phyloP scores from a whole-genome alignment of 2,113 vertebrate species.

The Brachyhypopomus gauderio region DNA sequence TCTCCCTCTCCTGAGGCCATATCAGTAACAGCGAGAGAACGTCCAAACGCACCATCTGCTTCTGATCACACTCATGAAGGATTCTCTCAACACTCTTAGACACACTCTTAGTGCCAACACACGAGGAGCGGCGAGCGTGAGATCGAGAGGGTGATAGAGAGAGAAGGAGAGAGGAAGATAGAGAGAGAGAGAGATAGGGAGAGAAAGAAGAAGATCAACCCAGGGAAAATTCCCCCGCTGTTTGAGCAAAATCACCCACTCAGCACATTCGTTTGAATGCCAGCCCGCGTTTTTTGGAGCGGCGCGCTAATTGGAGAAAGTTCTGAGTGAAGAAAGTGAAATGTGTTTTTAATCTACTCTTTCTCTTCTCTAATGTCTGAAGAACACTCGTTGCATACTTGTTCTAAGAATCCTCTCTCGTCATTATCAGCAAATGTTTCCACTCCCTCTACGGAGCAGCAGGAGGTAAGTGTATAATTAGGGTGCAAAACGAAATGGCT shows the following conservation, averaged over 20 bases:
- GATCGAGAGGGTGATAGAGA: neutral
- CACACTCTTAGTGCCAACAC: no score
- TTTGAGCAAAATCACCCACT: conserved; percentile 37
- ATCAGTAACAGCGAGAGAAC: conserved; percentile 24
- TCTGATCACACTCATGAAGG: conserved; percentile 39
- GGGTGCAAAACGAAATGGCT: conserved; percentile 51
- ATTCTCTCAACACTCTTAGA: conserved; percentile 1
- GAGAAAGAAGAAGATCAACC: conserved; percentile 31
- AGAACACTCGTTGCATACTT: conserved; percentile 35
- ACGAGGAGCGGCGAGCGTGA: neutral
- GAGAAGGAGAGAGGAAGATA: neutral
- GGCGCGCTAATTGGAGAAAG: conserved; percentile 49
- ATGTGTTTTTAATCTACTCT: conserved; percentile 49
- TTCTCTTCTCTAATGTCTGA: conserved; percentile 37
- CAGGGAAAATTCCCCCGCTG: conserved; percentile 24
- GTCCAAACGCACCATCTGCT: conserved; percentile 57
- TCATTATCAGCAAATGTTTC: conserved; percentile 62
- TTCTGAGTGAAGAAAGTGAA: conserved; percentile 49
- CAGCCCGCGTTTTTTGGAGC: conserved; percentile 8
- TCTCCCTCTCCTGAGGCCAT: no score
- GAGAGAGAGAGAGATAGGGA: conserved; percentile 4
- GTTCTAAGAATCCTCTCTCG: conserved; percentile 51
- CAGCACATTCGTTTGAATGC: conserved; percentile 44
- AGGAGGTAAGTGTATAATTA: conserved; percentile 61
- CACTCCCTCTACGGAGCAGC: conserved; percentile 54